Evolutionary conservation across 2,888 invertebrate species (phyloP).

Genomic region (Eudemis profundana): DNA sequence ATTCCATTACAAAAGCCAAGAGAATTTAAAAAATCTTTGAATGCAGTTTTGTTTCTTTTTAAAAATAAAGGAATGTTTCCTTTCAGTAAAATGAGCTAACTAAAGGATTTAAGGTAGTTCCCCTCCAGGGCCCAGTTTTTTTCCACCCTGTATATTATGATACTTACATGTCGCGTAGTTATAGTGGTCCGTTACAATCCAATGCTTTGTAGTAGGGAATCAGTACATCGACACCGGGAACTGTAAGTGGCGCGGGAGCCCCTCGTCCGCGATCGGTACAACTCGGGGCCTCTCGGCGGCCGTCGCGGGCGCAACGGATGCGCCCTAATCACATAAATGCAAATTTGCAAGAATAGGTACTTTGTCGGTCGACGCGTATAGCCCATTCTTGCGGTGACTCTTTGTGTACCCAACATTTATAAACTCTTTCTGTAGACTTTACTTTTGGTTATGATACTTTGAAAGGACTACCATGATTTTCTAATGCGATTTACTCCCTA

Average conservation of each 20-base stretch:
- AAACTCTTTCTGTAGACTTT: no score
- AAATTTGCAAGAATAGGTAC: slow-evolving; percentile 10
- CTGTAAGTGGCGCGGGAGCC: slow-evolving; percentile 6
- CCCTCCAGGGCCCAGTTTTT: no score
- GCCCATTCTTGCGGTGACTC: background rate
- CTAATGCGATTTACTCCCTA: no score
- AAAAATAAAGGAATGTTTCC: no score
- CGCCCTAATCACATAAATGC: slow-evolving; percentile 53
- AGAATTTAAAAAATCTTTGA: no score
- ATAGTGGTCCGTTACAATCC: background rate
- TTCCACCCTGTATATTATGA: no score
- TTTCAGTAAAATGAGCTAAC: no score
- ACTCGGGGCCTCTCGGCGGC: background rate
- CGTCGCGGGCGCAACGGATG: slow-evolving; percentile 19
- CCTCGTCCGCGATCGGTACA: background rate
- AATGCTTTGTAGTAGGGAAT: background rate
- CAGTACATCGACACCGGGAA: background rate
- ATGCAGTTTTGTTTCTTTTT: no score
- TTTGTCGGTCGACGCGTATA: slow-evolving; percentile 21
- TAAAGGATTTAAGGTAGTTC: no score
- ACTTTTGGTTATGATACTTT: no score
- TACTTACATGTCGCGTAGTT: background rate
- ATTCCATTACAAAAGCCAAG: no score
- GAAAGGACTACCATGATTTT: no score
- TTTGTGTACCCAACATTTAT: background rate